Evolutionary conservation across 2,113 vertebrate species (phyloP), one percentile per base, ranked within the genome.

Genomic region (Hypanus sabinus): DNA sequence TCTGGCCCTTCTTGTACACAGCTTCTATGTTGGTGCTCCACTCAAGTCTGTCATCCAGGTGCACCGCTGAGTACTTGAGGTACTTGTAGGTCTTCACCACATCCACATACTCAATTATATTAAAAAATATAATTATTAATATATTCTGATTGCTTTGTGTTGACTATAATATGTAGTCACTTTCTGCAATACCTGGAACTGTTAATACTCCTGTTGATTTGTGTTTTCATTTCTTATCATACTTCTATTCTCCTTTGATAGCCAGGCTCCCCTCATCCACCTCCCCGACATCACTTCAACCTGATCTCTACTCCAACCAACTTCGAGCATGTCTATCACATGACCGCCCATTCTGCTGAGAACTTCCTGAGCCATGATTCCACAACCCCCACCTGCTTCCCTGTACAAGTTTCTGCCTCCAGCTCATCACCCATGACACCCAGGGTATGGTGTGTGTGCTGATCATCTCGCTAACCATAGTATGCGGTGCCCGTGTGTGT

Each of bases 321-420:
- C 97, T 98, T 98, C 96, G 97, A 98, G 96, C 97, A 98, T 97
- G 96, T 98, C 97, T 98, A 97, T 97, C 97, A 98, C 96, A 98
- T 98, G 98, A 98, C 97, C 95, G 96, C 97, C 96, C 97, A 97
- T 96, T 98, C 97, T 96, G 97, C 98, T 60, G 97, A 97, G 97
- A 97, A 97, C 95, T 97, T 97, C 97, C 97, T 98, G 95, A 98
- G 95, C 96, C 96, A 96, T 65, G 97, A 97, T 95, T 96, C 96
- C 96, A 96, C 97, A 96, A 95, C 95, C 95, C 96, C 96, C 94
- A 96, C 96, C 95, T 96, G 96, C 95, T 96, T 97, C 97, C 97
- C 95, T 94, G 95, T 96, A 96, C 97, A 96, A 70, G 95, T 95
- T 95, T 96, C 96, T 96, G 96, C 96, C 96, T 97, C 96, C 60